These are phyloP conservation scores for Mythimna loreyi DNA, from an alignment of 2,888 invertebrate genomes.

Conservation along the genomic window DNA sequence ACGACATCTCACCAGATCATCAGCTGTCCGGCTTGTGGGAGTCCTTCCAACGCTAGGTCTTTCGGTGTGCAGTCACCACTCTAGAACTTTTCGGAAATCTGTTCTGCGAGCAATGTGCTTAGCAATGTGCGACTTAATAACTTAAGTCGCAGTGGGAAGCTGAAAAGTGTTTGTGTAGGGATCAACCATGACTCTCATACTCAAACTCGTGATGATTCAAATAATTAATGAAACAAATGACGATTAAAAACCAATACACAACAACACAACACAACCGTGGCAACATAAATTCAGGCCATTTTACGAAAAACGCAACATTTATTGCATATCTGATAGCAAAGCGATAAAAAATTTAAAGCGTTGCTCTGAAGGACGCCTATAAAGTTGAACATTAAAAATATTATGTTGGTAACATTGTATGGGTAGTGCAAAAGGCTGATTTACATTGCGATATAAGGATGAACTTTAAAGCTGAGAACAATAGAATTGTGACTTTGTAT, in stretches of 20 bases:
- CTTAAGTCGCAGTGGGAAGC: too few relatives aligned
- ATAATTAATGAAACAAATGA: neutral
- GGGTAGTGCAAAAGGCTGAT: conserved; percentile 28
- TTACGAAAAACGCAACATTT: conserved; percentile 42
- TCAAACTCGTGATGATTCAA: too few relatives aligned
- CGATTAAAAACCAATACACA: conserved; percentile 19
- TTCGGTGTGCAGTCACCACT: too few relatives aligned
- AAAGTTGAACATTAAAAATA: conserved; percentile 59
- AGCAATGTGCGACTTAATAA: too few relatives aligned
- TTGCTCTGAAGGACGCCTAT: conserved; percentile 28
- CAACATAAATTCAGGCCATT: conserved; percentile 24
- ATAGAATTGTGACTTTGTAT: neutral
- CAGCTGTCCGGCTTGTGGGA: too few relatives aligned
- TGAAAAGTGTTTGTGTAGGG: too few relatives aligned
- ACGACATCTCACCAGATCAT: too few relatives aligned
- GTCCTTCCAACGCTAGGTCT: too few relatives aligned
- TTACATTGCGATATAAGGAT: conserved; percentile 38
- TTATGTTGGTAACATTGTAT: conserved; percentile 45
- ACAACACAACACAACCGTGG: conserved; percentile 6
- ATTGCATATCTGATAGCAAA: conserved; percentile 49
- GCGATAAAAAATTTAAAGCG: conserved; percentile 54
- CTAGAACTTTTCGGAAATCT: too few relatives aligned
- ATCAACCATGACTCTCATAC: too few relatives aligned
- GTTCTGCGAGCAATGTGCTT: too few relatives aligned
- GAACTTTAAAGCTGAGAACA: conserved; percentile 18